phyloP scores from a whole-genome alignment of 2,888 invertebrate species.

The Taphrorychus bicolor region DNA sequence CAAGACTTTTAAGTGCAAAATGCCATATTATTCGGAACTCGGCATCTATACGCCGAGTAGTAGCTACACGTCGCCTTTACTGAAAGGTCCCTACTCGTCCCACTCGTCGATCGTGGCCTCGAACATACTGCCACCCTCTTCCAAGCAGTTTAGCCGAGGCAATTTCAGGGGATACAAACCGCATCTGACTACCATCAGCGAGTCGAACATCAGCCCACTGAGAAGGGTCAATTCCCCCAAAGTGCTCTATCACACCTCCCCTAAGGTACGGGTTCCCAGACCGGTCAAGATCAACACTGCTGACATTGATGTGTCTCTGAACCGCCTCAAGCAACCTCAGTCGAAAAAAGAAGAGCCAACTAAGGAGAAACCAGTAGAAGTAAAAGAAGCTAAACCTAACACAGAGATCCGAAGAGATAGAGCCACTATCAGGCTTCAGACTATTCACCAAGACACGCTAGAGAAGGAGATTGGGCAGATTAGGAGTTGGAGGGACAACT shows the following conservation, averaged over 20 bases:
- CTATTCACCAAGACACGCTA: constrained; percentile 61
- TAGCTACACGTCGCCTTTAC: constrained; percentile 63
- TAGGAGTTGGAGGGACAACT: constrained; percentile 69
- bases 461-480: constrained; percentile 49
- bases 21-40: constrained; percentile 74
- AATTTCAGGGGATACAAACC: constrained; percentile 70
- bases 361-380: constrained; percentile 45
- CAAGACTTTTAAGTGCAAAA: constrained; percentile 49
- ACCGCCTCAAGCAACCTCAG: constrained; percentile 61
- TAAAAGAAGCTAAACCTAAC: constrained; percentile 53
- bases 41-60: constrained; percentile 66
- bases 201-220: constrained; percentile 62
- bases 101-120: constrained; percentile 58
- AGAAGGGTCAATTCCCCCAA: constrained; percentile 64
- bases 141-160: constrained; percentile 51
- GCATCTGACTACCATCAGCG: constrained; percentile 76
- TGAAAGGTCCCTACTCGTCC: constrained; percentile 65
- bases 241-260: constrained; percentile 61
- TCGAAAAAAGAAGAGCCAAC: constrained; percentile 16
- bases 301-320: constrained; percentile 82
- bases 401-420: constrained; percentile 73
- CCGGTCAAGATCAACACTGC: constrained; percentile 83
- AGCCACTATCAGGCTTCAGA: constrained; percentile 77
- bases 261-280: constrained; percentile 63
- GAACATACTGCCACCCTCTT: constrained; percentile 49